phyloP scores from a whole-genome alignment of 2,797 vertebrate species.

The Phataginus tetradactyla region DNA sequence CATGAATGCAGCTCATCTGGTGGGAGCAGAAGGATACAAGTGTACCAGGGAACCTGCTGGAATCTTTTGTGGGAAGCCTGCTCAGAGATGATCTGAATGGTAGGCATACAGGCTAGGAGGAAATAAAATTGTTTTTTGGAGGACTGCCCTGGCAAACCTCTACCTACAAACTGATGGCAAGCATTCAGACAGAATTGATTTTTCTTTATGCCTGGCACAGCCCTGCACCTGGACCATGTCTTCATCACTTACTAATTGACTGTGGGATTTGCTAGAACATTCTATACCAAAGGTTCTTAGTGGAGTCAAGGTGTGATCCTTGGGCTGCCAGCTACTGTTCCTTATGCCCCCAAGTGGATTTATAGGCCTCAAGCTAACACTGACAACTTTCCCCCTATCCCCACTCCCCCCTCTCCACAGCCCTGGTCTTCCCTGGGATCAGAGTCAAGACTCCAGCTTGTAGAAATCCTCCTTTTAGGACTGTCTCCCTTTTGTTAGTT shows the following conservation, averaged over 20 bases:
- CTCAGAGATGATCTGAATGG: slow-evolving; percentile 12
- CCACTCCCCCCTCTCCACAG: no score
- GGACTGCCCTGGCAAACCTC: slow-evolving; percentile 54
- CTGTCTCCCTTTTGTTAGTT: not conserved
- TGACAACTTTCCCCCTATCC: no score
- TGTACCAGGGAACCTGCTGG: not conserved
- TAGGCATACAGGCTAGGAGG: slow-evolving; percentile 34
- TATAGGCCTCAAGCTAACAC: not conserved
- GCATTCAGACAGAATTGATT: slow-evolving; percentile 58
- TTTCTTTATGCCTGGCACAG: slow-evolving; percentile 69
- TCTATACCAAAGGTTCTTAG: slow-evolving; percentile 28
- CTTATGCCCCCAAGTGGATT: not conserved
- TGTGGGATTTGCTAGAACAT: slow-evolving; percentile 69
- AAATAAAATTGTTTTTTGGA: slow-evolving; percentile 64
- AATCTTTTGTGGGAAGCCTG: not conserved
- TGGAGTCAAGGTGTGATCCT: slow-evolving; percentile 45
- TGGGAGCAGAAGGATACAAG: not conserved
- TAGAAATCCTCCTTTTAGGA: not conserved
- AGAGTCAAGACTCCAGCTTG: no score
- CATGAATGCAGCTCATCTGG: not conserved
- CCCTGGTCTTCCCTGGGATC: no score
- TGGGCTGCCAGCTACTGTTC: not conserved
- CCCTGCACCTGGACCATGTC: slow-evolving; percentile 59
- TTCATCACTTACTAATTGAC: slow-evolving; percentile 59
- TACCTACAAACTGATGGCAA: slow-evolving; percentile 59